Base-by-base conservation (phyloP, 2,888 invertebrate genomes). In the Monoplex corrugatus region DNA sequence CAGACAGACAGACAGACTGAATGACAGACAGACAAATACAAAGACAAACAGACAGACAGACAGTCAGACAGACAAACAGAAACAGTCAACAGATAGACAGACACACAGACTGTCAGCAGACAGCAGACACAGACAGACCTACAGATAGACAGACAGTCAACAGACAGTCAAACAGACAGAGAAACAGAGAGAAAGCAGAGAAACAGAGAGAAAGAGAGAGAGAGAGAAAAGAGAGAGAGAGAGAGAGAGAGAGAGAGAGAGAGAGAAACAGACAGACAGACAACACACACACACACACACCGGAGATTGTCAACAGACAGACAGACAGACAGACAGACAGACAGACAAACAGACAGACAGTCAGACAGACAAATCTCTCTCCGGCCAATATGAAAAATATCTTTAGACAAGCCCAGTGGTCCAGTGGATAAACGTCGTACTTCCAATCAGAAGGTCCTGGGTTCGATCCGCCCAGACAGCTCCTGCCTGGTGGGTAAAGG, bases 361-460 rank as follows among this genome's bases (percentile, higher is more conserved):
- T 13, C 10, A 86, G 87, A 87, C n/a, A 35, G 78, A 78, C 75
- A 87, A n/a, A n/a, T n/a, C n/a, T n/a, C n/a, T n/a, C n/a, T n/a
- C n/a, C n/a, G n/a, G n/a, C n/a, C n/a, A n/a, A n/a, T n/a, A n/a
- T n/a, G n/a, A n/a, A n/a, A n/a, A n/a, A n/a, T n/a, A n/a, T n/a
- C n/a, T n/a, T n/a, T n/a, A n/a, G n/a, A n/a, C n/a, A n/a, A n/a
- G n/a, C n/a, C n/a, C n/a, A n/a, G n/a, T n/a, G n/a, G n/a, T n/a
- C n/a, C n/a, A n/a, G n/a, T n/a, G n/a, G n/a, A n/a, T n/a, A n/a
- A n/a, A n/a, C n/a, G n/a, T n/a, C n/a, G n/a, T n/a, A n/a, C n/a
- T n/a, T n/a, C n/a, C n/a, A n/a, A n/a, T n/a, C n/a, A n/a, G n/a
- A n/a, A n/a, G n/a, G n/a, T n/a, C n/a, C n/a, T n/a, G n/a, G n/a